phyloP scores from a whole-genome alignment of 2,888 invertebrate genomes.

The Coronaproctus castanopsis region DNA sequence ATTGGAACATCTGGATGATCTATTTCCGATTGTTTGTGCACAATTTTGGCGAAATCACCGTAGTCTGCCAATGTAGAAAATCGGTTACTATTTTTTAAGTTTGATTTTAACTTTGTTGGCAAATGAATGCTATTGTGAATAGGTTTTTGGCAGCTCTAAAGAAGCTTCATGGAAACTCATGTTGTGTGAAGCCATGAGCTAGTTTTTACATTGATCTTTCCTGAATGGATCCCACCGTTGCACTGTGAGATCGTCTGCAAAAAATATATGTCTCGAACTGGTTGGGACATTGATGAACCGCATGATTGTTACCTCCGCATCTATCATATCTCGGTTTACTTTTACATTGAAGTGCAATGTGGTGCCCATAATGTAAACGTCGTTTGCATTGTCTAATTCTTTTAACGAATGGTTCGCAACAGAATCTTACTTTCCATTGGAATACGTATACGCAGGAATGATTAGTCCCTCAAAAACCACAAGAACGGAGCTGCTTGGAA shows the following conservation, averaged over 20 bases:
- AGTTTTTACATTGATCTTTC: background rate
- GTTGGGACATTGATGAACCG: background rate
- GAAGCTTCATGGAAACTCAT: background rate
- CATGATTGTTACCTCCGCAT: background rate
- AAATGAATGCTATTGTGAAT: background rate
- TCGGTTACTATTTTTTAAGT: background rate
- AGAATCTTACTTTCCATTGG: too few relatives aligned
- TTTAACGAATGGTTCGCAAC: background rate
- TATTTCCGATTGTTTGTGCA: too few relatives aligned
- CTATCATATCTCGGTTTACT: background rate
- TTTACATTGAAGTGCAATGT: too few relatives aligned
- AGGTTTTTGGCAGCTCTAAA: background rate
- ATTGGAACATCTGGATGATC: too few relatives aligned
- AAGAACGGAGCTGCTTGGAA: background rate
- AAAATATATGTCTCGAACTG: background rate
- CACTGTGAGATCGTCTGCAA: background rate
- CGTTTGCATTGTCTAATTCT: background rate
- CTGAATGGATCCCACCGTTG: background rate
- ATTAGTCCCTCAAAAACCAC: background rate
- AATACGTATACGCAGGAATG: too few relatives aligned
- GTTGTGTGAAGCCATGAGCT: background rate
- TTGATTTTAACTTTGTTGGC: background rate
- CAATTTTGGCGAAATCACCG: too few relatives aligned
- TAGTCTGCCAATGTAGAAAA: background rate
- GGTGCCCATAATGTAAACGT: background rate